Base-by-base conservation (phyloP, 2,797 vertebrate genomes). In the Sebastes kiyomatsui region DNA sequence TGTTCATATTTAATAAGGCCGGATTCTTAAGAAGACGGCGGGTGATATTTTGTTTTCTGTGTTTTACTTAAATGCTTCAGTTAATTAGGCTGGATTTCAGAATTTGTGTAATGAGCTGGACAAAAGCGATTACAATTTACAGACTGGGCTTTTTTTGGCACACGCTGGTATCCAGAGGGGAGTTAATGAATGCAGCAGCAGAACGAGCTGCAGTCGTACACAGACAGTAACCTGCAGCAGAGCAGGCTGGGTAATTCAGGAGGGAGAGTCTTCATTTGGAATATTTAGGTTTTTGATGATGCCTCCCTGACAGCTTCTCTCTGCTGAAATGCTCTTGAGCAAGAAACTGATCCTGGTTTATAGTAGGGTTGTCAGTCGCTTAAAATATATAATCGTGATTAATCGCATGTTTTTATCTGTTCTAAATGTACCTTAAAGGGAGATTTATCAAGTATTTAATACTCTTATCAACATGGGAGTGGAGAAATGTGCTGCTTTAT, bases 11-110 rank as follows among this genome's bases (percentile, higher is more conserved):
- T 81, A 84, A 77, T 60, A 32, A 49, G 38, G 66, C 52, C 3
- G 25, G 22, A 30, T 38, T 60, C 38, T 28, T 38, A 20, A n/a
- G 30, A 64, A 22, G n/a, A 28, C 1, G 9, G 52, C 35, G 35
- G 49, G 55, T 27, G 5, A 54, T 79, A 8, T 55, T 60, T 60
- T 12, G 20, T 80, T 67, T 33, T 52, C 22, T 49, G 18, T 64
- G 56, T 75, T 82, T 72, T 42, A 79, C n/a, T 46, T 30, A 61
- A 77, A 82, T 54, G 42, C 38, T 68, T 58, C 56, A 27, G 66
- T 64, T 83, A 81, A 85, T 83, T 75, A 66, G 70, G 18, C 75
- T 22, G 25, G 14, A 28, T 71, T 77, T 74, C 14, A 60, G 52
- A 20, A 54, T 81, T 59, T 46, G 69, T 65, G 30, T 69, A 67